Conservation (phyloP, 2,113 vertebrate genomes). For the Brachionichthys hirsutus region DNA sequence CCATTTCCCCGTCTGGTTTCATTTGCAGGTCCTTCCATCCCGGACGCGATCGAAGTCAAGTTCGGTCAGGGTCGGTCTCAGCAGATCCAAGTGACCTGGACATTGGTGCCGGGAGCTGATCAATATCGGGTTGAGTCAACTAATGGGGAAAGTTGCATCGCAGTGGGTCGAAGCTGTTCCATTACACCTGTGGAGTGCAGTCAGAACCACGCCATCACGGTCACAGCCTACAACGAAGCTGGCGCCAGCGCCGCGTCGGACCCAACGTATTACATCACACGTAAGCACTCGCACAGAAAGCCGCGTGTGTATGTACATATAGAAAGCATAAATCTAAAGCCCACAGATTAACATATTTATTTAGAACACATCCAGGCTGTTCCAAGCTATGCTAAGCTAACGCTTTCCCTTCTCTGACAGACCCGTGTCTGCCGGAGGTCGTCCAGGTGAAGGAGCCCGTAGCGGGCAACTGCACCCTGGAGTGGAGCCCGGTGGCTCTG, state of each 20-base stretch:
- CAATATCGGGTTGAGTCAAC: slow-evolving; percentile 70
- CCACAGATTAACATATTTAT: too few relatives aligned
- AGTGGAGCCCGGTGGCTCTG: slow-evolving; percentile 77
- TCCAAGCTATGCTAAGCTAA: too few relatives aligned
- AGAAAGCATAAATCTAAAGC: too few relatives aligned
- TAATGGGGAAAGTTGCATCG: slow-evolving; percentile 76
- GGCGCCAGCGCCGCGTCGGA: slow-evolving; percentile 82
- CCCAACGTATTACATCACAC: slow-evolving; percentile 76
- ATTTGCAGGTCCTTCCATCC: slow-evolving; percentile 69
- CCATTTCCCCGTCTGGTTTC: slow-evolving; percentile 1
- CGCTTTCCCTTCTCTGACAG: slow-evolving; percentile 57
- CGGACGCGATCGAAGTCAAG: slow-evolving; percentile 39
- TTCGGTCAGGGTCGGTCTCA: slow-evolving; percentile 56
- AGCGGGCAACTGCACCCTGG: slow-evolving; percentile 80
- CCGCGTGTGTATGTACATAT: too few relatives aligned
- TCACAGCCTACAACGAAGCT: slow-evolving; percentile 81
- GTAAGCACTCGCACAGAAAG: slow-evolving; percentile 67
- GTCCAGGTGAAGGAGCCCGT: slow-evolving; percentile 78
- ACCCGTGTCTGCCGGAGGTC: slow-evolving; percentile 84
- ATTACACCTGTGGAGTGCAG: slow-evolving; percentile 81
- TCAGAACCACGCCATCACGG: slow-evolving; percentile 77
- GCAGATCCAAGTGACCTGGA: slow-evolving; percentile 77
- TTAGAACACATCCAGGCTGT: too few relatives aligned
- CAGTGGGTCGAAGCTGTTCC: slow-evolving; percentile 67
- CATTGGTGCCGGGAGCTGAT: slow-evolving; percentile 74